Conservation (phyloP, 2,888 invertebrate species). For the Physocephala rufipes region DNA sequence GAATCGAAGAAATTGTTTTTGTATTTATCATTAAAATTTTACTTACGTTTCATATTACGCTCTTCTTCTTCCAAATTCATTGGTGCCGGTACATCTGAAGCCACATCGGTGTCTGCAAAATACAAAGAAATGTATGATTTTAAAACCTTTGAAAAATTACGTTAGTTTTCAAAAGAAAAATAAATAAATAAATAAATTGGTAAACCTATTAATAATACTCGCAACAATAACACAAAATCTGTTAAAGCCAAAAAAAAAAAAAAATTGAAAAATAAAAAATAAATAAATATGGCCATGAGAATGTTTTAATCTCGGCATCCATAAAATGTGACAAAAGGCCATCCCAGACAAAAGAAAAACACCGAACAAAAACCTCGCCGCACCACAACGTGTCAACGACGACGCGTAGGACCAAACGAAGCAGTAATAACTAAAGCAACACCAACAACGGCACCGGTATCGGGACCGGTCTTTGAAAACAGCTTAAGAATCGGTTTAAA, state of each 20-base stretch:
- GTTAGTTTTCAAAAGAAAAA: too few relatives aligned
- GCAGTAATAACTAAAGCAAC: not conserved
- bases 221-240: not conserved
- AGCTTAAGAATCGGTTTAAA: conserved; percentile 20
- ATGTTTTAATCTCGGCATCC: conserved; percentile 23
- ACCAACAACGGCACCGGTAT: not conserved
- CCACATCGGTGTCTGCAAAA: conserved; percentile 76
- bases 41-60: conserved; percentile 83
- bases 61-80: conserved; percentile 77
- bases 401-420: too few relatives aligned
- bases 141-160: conserved; percentile 43
- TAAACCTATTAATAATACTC: conserved; percentile 14
- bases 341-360: not conserved
- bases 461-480: not conserved
- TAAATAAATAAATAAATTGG: conserved; percentile 47
- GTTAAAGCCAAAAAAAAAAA: not conserved
- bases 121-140: conserved; percentile 26
- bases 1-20: not conserved
- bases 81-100: conserved; percentile 77
- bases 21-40: conserved; percentile 6
- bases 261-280: too few relatives aligned
- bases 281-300: conserved; percentile 35
- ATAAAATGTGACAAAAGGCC: not conserved
- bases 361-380: too few relatives aligned
- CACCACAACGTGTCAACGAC: not conserved